Evolutionary conservation across 2,113 vertebrate genomes (phyloP), one percentile per base, ranked within the genome.

Genomic region (Indicator maculatus): DNA sequence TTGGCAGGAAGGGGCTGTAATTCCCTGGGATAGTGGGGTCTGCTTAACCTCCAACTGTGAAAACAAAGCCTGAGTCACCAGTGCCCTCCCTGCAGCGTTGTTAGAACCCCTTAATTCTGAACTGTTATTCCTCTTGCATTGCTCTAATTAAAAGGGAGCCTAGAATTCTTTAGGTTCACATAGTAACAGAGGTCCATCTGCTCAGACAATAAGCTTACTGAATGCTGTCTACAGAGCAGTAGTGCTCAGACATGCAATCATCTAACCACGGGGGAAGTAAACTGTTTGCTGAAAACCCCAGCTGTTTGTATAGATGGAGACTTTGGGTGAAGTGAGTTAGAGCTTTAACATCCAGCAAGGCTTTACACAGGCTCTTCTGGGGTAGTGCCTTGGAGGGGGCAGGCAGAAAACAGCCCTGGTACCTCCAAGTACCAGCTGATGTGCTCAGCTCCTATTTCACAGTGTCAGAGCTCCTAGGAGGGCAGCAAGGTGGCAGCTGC

Each of bases 1-100:
- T 92, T 84, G 73, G 90, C 93, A 95, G 93, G 93, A 96, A 94
- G 88, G 94, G 91, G 79, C 87, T 92, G 2, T 76, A 86, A 96
- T 91, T 89, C 93, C 75, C 77, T 83, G 70, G 88, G 83, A 94
- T 27, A 72, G 80, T 7, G 73, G 73, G 73, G 66, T 61, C 90
- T 95, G 86, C 92, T 95, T 88, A 89, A 90, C 83, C 91, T 94
- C 83, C 81, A 89, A 87, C 84, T 33, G 82, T 5, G 41, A 47
- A 91, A 93, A 93, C 82, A 94, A 95, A 95, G 86, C 80, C 78
- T 69, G 91, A 93, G 83, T 86, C 93, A 92, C 81, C 73, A 92
- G 87, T 0, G 0, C 69, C 71, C 39, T 95, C 82, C 82, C 76
- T 64, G 55, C 77, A 89, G 69, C 1, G 0, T 18, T 0, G 20